Base-by-base conservation (phyloP, 2,888 invertebrate species). In the Epicampocera succincta region DNA sequence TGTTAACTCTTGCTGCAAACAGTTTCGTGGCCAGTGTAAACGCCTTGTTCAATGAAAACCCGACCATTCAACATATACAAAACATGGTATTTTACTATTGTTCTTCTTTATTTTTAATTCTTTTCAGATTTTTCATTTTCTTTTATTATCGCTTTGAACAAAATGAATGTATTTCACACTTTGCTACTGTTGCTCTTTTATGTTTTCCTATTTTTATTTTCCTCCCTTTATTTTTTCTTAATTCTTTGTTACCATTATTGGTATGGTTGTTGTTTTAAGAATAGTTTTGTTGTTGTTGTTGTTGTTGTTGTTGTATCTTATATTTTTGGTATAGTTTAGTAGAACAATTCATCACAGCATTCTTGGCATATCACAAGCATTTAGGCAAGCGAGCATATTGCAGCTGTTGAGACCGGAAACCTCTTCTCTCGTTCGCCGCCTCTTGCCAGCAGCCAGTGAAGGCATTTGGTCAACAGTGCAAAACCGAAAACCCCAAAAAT, bases 301-400 rank as follows among this genome's bases (percentile, higher is more conserved):
- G 52, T 52, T 42, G n/a, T 29, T 9, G 11, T 61, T 48, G 42
- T 73, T 61, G 71, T 29, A 50, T 44, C 29, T 17, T 46, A 13
- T 66, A 11, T 46, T 48, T 65, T 50, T 65, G 38, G 54, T 40
- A 61, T 76, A 68, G 65, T 75, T 82, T 78, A 71, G 71, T 68
- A 60, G 52, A 78, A 60, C 82, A 82, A 82, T 82, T 82, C 82
- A 82, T 82, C 82, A 82, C 82, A 78, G 50, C 69, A 82, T 82
- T 82, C 82, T 71, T 82, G 78, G 82, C 78, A 82, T 82, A 78
- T 82, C 74, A 68, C 60, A 46, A 69, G 76, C 8, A 61, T 33
- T 69, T 69, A 63, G 46, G 68, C 69, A 61, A 9, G 52, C 48
- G n/a, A 15, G 48, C 60, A 52, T 44, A 75, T 60, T 82, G 82